phyloP scores from a whole-genome alignment of 1,140 invertebrate species.

The Nephotettix cincticeps region DNA sequence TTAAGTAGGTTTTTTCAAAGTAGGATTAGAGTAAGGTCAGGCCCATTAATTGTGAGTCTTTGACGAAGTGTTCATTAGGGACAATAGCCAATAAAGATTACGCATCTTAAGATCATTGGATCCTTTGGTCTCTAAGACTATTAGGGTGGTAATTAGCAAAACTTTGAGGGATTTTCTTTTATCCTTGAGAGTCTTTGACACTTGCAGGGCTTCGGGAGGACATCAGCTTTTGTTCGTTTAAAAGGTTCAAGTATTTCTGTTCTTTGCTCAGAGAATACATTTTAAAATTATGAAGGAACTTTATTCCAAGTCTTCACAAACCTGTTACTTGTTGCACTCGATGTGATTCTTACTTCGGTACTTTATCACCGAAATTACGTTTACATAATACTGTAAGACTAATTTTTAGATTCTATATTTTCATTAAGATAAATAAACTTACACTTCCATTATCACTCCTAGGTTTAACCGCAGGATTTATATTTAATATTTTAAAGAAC shows the following conservation, averaged over 20 bases:
- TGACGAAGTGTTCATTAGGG: constrained; percentile 19
- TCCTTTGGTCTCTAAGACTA: constrained; percentile 11
- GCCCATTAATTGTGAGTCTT: constrained; percentile 29
- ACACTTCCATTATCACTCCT: too few relatives aligned
- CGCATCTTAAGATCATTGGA: constrained; percentile 11
- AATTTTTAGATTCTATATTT: too few relatives aligned
- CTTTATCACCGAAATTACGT: too few relatives aligned
- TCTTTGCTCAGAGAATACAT: too few relatives aligned
- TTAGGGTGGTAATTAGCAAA: constrained; percentile 7
- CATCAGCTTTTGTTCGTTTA: constrained; percentile 8
- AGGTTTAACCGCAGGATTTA: too few relatives aligned
- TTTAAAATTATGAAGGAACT: too few relatives aligned
- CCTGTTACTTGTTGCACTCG: too few relatives aligned
- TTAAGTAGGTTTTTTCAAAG: constrained; percentile 31
- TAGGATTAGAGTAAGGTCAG: constrained; percentile 22
- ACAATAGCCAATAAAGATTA: constrained; percentile 29
- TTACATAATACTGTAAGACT: too few relatives aligned
- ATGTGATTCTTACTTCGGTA: too few relatives aligned
- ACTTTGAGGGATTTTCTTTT: constrained; percentile 13
- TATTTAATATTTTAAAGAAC: too few relatives aligned
- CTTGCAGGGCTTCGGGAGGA: background rate
- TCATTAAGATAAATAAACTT: too few relatives aligned
- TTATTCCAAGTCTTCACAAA: too few relatives aligned
- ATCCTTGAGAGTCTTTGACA: constrained; percentile 16
- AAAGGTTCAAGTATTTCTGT: background rate